phyloP scores from a whole-genome alignment of 2,888 invertebrate genomes.

The Myathropa florea region DNA sequence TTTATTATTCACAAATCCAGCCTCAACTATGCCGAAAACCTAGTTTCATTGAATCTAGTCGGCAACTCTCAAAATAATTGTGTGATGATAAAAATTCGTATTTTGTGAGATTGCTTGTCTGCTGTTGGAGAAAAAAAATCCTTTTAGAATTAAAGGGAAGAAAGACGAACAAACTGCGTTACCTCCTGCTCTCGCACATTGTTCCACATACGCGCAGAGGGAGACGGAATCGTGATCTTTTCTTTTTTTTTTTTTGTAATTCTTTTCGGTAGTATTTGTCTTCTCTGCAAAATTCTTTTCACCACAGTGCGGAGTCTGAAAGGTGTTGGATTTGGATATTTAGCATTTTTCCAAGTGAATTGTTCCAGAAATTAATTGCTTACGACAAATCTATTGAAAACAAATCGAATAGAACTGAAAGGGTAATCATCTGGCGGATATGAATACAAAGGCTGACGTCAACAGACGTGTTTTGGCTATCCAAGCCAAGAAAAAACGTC shows the following conservation, averaged over 20 bases:
- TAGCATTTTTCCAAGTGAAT: slow-evolving; percentile 23
- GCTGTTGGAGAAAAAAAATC: slow-evolving; percentile 51
- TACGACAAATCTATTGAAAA: not conserved
- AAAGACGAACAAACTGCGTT: slow-evolving; percentile 56
- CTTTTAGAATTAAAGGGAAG: slow-evolving; percentile 66
- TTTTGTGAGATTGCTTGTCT: slow-evolving; percentile 57
- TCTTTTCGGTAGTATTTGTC: slow-evolving; percentile 57
- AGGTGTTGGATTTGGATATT: slow-evolving; percentile 54
- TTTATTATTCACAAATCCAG: slow-evolving; percentile 45
- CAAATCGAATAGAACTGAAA: slow-evolving; percentile 32
- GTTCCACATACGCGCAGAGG: slow-evolving; percentile 29
- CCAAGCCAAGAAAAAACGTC: slow-evolving; percentile 95
- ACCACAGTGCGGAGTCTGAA: slow-evolving; percentile 58
- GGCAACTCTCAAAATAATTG: slow-evolving; percentile 43
- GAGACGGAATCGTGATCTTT: slow-evolving; percentile 43
- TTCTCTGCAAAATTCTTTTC: slow-evolving; percentile 65
- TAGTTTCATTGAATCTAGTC: slow-evolving; percentile 59
- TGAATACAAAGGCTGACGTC: slow-evolving; percentile 95
- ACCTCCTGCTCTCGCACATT: slow-evolving; percentile 40
- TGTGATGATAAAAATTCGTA: slow-evolving; percentile 55
- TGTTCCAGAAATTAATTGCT: slow-evolving; percentile 36
- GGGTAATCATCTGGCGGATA: slow-evolving; percentile 76
- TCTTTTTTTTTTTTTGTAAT: slow-evolving; percentile 38
- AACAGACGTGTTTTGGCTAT: slow-evolving; percentile 95
- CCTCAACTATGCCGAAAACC: slow-evolving; percentile 53